Conservation (phyloP, 2,113 vertebrate genomes). For the Bungarus multicinctus region DNA sequence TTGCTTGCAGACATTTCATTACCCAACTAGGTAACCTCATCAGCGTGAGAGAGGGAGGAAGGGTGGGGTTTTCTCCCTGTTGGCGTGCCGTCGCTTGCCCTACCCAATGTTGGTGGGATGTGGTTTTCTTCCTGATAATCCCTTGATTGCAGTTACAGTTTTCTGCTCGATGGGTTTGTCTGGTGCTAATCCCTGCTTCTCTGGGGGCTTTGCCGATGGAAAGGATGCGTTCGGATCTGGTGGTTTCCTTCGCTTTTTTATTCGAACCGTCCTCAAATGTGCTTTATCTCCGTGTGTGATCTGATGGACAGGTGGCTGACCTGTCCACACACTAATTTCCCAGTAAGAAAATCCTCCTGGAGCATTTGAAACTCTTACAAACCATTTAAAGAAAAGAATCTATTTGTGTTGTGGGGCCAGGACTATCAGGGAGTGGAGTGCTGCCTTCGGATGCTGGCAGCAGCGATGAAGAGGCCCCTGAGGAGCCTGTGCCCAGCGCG, state of each 20-base stretch:
- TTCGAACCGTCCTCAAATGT: background rate
- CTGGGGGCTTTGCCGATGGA: background rate
- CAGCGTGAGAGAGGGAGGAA: no score
- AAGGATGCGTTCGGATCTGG: background rate
- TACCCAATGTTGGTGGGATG: background rate
- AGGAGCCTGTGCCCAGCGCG: no score
- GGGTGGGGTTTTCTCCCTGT: no score
- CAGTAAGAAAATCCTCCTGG: background rate
- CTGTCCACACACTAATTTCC: background rate
- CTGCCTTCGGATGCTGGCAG: no score
- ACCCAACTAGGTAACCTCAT: no score
- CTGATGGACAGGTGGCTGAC: no score
- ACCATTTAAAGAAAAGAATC: background rate
- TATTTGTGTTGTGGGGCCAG: background rate
- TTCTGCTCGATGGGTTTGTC: background rate
- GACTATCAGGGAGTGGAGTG: no score
- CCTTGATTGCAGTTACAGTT: background rate
- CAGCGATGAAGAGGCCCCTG: no score
- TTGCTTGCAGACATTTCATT: no score
- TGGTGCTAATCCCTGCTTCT: background rate
- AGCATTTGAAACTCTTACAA: background rate
- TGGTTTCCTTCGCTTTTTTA: background rate
- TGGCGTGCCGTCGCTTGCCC: background rate
- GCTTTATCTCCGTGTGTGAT: background rate
- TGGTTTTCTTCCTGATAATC: background rate